These are phyloP conservation scores for Carlito syrichta DNA, from an alignment of 2,113 vertebrate species.

Conservation along the genomic window DNA sequence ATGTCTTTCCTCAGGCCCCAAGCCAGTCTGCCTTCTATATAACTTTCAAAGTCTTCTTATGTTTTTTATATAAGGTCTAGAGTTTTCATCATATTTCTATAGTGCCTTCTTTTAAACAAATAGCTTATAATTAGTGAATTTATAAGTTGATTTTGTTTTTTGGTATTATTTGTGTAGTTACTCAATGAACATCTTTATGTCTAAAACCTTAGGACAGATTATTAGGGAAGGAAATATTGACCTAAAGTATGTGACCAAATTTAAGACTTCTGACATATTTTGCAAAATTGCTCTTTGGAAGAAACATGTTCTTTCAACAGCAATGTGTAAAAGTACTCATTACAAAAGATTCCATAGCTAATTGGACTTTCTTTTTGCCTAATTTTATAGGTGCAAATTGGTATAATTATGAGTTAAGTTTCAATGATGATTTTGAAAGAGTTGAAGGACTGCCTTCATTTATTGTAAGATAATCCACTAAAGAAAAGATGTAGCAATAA, in stretches of 20 bases:
- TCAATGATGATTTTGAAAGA: neutral
- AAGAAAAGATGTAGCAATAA: neutral
- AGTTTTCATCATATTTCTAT: neutral
- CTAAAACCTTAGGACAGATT: neutral
- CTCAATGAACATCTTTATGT: neutral
- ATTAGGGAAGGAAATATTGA: conserved; percentile 1
- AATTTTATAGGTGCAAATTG: neutral
- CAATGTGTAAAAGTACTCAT: neutral
- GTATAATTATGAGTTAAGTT: neutral
- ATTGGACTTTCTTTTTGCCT: neutral
- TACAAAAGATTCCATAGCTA: neutral
- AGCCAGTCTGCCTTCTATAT: neutral
- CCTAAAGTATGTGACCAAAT: neutral
- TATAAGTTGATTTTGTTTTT: neutral
- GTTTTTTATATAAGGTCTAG: neutral
- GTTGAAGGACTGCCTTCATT: neutral
- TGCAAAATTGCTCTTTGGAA: neutral
- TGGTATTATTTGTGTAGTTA: neutral
- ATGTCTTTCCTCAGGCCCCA: neutral
- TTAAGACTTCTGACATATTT: neutral
- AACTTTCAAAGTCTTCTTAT: neutral
- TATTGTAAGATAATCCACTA: neutral
- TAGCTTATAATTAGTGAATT: neutral
- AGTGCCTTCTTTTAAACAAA: neutral
- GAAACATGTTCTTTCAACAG: neutral